phyloP scores from a whole-genome alignment of 64 coral and sea anemone species.

The Acropora yongei region DNA sequence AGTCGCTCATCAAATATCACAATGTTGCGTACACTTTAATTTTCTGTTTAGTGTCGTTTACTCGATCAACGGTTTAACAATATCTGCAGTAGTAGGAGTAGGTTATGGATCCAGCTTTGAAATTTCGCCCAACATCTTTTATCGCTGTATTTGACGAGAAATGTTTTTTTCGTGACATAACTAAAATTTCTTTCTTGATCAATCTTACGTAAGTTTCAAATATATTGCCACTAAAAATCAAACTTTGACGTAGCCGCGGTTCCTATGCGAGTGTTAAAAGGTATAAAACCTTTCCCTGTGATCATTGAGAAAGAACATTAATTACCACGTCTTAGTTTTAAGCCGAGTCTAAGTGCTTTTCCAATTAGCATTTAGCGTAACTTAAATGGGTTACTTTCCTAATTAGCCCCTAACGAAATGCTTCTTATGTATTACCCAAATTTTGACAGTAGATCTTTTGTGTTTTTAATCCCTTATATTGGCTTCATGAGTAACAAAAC shows the following conservation, averaged over 20 bases:
- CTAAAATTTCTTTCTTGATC: background rate
- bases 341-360: background rate
- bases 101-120: background rate
- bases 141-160: background rate
- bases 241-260: background rate
- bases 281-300: background rate
- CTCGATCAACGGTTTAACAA: background rate
- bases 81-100: background rate
- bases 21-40: background rate
- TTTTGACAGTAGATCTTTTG: background rate
- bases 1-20: conserved; percentile 32
- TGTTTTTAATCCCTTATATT: background rate
- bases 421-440: background rate
- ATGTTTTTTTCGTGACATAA: background rate
- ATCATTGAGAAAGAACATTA: background rate
- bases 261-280: too few relatives aligned
- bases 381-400: background rate
- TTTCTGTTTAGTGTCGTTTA: background rate
- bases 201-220: background rate
- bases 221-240: background rate
- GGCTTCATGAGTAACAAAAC: background rate
- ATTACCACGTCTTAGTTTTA: background rate
- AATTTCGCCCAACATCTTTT: background rate
- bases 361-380: background rate
- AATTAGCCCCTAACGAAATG: background rate